Evolutionary conservation across 2,888 invertebrate genomes (phyloP), one percentile per base, ranked within the genome.

Genomic region (Campoplex nolae): DNA sequence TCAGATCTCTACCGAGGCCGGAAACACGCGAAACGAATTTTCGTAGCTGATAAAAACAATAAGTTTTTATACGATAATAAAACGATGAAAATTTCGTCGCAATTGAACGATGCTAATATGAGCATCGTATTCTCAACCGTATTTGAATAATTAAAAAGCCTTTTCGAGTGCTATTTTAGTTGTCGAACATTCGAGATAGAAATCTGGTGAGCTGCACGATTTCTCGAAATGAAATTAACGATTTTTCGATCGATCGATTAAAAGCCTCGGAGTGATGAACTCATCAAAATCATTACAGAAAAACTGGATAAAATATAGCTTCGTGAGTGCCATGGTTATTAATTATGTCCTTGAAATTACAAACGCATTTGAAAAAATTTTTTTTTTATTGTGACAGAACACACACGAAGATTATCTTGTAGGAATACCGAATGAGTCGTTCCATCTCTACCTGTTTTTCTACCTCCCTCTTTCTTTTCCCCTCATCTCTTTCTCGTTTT

Each of bases 381-480:
- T 62, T 70, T 23, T 45, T 28, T 4, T 45, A 23, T 28, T 8
- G 16, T 48, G 0, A 70, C 13, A 70, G 42, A 70, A 45, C 35
- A 73, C 54, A 73, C 54, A 56, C 35, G 35, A 73, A 35, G 54
- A 73, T 42, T 54, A 28, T 83, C n/a, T 76, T 23, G 58, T 54
- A 42, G 70, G 62, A 51, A 80, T 84, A 42, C 65, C 56, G 56
- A 82, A 82, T 67, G 73, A 77, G 32, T 76, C 42, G 23, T 45
- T 45, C 62, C 38, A 45, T 48, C 48, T 48, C 9, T 45, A 8
- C 23, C 70, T 71, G 48, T 48, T 32, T 28, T 48, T n/a, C 70
- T 48, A 7, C 18, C 28, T 51, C 48, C 28, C 7, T 51, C 70
- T 51, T 32, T 18, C 16, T 71, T 32, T 13, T n/a, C 16, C 28